Conservation (phyloP, 2,113 vertebrate species). For the Upupa epops region DNA sequence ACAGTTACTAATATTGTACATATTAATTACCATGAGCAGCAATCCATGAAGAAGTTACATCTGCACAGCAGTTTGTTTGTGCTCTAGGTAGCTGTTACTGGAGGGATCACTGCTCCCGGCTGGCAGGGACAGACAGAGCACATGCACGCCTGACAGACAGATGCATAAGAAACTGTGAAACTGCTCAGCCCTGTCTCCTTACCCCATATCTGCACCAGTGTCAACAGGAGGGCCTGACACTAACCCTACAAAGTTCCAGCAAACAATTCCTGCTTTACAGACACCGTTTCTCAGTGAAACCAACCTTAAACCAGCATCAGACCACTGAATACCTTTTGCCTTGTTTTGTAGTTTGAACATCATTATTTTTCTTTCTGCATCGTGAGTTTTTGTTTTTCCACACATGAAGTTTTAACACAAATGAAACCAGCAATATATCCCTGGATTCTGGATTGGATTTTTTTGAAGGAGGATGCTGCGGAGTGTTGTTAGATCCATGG, state of each 20-base stretch:
- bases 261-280: not conserved
- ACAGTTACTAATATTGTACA: conserved; percentile 13
- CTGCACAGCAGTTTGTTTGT: not conserved
- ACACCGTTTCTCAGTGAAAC: not conserved
- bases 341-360: not conserved
- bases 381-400: not conserved
- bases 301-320: not conserved
- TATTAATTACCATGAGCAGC: conserved; percentile 45
- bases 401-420: not conserved
- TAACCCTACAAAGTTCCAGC: not conserved
- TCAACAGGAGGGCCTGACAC: not conserved
- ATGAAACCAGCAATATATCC: not conserved
- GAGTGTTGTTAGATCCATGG: not conserved
- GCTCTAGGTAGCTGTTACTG: not conserved
- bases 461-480: not conserved
- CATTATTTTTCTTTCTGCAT: not conserved
- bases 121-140: not conserved
- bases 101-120: not conserved
- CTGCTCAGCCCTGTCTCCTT: not conserved
- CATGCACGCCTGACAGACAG: rapidly evolving
- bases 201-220: not conserved
- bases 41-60: conserved; percentile 35
- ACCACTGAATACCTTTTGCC: not conserved
- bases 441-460: not conserved
- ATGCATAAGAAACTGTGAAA: not conserved